These are phyloP conservation scores for Caenorhabditis doughertyi DNA, from an alignment of 2,888 invertebrate genomes.

Conservation along the genomic window DNA sequence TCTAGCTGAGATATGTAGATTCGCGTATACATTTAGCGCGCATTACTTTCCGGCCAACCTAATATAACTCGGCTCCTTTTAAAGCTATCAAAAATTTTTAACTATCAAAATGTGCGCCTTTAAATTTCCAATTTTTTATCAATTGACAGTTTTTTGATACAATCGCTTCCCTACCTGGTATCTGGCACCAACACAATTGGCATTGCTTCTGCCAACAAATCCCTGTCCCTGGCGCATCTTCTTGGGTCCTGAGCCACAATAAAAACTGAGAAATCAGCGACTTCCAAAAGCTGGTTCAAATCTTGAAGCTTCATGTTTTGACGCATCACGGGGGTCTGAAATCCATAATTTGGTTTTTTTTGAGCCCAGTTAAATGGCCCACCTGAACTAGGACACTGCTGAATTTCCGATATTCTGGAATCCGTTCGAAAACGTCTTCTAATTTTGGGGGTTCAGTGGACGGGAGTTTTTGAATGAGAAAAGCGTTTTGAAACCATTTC, in stretches of 20 bases:
- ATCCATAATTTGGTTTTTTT: background rate
- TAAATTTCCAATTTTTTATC: no score
- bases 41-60: no score
- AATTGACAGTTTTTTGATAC: no score
- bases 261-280: conserved; percentile 44
- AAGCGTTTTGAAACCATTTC: conserved; percentile 48
- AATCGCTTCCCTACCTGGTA: conserved; percentile 23
- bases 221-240: conserved; percentile 22
- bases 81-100: no score
- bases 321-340: conserved; percentile 20
- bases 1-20: no score
- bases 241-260: conserved; percentile 19
- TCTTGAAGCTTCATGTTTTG: conserved; percentile 15
- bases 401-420: conserved; percentile 49
- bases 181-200: conserved; percentile 34
- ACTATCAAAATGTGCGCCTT: no score
- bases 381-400: conserved; percentile 42
- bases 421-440: conserved; percentile 6
- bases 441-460: conserved; percentile 4
- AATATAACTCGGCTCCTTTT: no score
- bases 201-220: conserved; percentile 41
- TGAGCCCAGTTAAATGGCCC: background rate
- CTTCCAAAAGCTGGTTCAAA: conserved; percentile 13
- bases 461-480: conserved; percentile 11
- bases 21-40: no score